phyloP scores from a whole-genome alignment of 2,888 invertebrate genomes.

The Metacarcinus magister region DNA sequence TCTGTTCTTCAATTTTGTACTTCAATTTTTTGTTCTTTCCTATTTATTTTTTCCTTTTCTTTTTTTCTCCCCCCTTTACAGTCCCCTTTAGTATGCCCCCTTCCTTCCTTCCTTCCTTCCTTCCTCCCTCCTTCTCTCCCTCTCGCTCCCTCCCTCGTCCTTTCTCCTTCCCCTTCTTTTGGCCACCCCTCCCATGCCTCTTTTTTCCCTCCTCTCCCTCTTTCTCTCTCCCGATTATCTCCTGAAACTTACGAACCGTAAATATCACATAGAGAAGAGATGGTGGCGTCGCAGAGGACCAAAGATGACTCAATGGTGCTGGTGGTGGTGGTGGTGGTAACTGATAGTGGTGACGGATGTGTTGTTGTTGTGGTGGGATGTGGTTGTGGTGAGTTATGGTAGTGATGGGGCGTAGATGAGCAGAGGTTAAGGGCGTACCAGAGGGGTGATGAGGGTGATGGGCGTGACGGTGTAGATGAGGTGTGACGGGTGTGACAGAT shows the following conservation, averaged over 20 bases:
- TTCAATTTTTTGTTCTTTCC: neutral
- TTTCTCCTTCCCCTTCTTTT: neutral
- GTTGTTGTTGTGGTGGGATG: neutral
- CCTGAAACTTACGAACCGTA: conserved; percentile 31
- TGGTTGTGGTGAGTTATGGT: neutral
- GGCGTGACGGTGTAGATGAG: neutral
- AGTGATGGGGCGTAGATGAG: neutral
- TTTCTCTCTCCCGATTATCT: conserved; percentile 20
- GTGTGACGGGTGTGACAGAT: neutral
- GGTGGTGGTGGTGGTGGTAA: conserved; percentile 33
- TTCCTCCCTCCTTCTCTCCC: neutral
- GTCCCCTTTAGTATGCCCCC: neutral
- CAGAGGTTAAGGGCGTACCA: no score
- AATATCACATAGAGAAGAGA: conserved; percentile 16
- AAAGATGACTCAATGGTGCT: neutral
- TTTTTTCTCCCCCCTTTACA: neutral
- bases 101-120: neutral
- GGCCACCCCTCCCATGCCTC: neutral
- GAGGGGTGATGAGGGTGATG: neutral
- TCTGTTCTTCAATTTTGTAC: neutral
- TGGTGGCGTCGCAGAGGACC: neutral
- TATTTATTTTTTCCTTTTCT: neutral
- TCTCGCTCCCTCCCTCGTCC: neutral
- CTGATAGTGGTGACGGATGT: neutral
- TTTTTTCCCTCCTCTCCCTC: neutral